Conservation (phyloP, 2,888 invertebrate species). For the Pelosia muscerda region DNA sequence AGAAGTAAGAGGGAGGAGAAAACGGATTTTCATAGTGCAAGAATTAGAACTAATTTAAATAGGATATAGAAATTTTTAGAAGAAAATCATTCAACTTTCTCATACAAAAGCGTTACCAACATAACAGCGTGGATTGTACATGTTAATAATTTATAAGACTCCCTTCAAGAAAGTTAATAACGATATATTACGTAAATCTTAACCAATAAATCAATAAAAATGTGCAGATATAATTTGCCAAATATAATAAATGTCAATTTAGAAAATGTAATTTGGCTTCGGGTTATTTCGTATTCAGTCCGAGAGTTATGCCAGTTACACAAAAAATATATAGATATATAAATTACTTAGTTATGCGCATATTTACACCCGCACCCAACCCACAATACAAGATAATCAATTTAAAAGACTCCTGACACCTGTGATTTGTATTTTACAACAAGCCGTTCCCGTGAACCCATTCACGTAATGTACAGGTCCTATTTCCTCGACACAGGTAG, state of each 20-base stretch:
- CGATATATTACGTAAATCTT: constrained; percentile 20
- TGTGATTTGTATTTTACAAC: neutral
- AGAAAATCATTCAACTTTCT: constrained; percentile 37
- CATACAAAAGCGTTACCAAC: constrained; percentile 25
- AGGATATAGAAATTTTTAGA: constrained; percentile 54
- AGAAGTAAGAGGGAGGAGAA: neutral
- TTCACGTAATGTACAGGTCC: neutral
- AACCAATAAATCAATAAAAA: constrained; percentile 25
- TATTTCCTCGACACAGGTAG: too few species aligned
- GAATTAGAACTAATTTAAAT: too few species aligned
- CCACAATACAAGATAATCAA: neutral
- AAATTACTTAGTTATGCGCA: neutral
- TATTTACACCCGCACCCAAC: constrained; percentile 1
- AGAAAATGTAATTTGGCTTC: constrained; percentile 25
- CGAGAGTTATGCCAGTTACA: constrained; percentile 7
- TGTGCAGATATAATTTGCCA: constrained; percentile 17
- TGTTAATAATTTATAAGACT: constrained; percentile 8
- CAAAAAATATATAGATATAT: constrained; percentile 2
- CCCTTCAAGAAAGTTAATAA: constrained; percentile 25
- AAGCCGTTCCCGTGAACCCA: neutral
- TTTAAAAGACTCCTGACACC: neutral
- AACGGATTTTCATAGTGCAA: neutral
- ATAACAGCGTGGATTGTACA: constrained; percentile 18
- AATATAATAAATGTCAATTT: constrained; percentile 40
- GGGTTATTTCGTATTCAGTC: constrained; percentile 19